Percentiles rank a stretch among this genome's conserved stretches.
Evolutionary conservation across 2,113 vertebrate species (phyloP).

Genomic region (Xiphorhynchus elegans): DNA sequence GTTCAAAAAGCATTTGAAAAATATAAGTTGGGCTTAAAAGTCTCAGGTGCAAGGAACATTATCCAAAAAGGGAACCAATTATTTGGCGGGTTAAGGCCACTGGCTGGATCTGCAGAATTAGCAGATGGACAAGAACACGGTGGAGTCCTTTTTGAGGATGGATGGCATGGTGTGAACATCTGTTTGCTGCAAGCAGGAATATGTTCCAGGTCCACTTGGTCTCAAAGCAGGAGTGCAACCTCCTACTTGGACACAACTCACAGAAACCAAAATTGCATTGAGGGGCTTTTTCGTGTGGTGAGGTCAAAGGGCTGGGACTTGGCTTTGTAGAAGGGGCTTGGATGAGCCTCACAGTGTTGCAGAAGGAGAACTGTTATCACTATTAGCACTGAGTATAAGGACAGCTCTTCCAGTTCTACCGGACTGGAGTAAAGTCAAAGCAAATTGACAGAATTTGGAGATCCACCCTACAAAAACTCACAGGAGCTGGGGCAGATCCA

Average conservation of each 20-base stretch:
- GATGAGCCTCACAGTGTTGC: not conserved
- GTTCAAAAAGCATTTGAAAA: constrained; percentile 12
- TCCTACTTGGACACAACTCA: constrained; percentile 15
- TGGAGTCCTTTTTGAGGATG: constrained; percentile 12
- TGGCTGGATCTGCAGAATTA: constrained; percentile 32
- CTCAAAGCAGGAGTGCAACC: constrained; percentile 7
- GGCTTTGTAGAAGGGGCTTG: not conserved
- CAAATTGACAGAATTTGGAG: not conserved
- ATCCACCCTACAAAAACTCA: not conserved
- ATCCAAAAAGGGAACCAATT: constrained; percentile 51
- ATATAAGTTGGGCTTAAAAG: not conserved
- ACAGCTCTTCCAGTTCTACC: not conserved
- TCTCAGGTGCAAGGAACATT: constrained; percentile 24
- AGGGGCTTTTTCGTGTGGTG: not conserved
- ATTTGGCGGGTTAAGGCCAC: constrained; percentile 53
- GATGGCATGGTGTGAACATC: constrained; percentile 47
- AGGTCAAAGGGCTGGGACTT: constrained; percentile 9
- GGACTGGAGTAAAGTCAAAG: not conserved
- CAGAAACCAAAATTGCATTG: not conserved
- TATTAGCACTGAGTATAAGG: not conserved
- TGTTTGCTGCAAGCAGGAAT: constrained; percentile 47
- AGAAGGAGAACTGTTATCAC: not conserved
- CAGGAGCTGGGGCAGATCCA: not conserved
- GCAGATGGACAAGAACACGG: constrained; percentile 51
- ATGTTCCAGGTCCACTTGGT: constrained; percentile 32